A percentile compares a stretch with the other conserved stretches of the same genome.
These are phyloP conservation scores for Paramuricea clavata DNA, from an alignment of 92 coral and sea anemone species.

Conservation along the genomic window DNA sequence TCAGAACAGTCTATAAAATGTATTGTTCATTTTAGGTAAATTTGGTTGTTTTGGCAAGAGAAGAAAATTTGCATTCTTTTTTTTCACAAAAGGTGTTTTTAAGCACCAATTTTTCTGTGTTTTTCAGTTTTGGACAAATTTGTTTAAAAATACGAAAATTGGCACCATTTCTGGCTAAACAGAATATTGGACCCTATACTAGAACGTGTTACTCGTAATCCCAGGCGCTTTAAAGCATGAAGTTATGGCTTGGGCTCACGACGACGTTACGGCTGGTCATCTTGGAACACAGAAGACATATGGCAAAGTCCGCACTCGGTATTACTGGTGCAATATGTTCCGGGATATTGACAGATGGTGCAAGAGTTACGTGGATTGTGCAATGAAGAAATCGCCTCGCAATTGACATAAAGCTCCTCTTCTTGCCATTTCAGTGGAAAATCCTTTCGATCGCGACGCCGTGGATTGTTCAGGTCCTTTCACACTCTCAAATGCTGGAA, in stretches of 20 bases:
- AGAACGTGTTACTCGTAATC: too few species aligned
- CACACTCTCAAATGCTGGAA: conserved; percentile 52
- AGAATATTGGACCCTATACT: too few species aligned
- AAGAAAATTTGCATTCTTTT: too few species aligned
- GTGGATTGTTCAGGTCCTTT: conserved; percentile 64
- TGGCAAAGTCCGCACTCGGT: conserved; percentile 63
- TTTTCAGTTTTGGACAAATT: too few species aligned
- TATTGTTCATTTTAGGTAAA: too few species aligned
- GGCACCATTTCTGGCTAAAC: too few species aligned
- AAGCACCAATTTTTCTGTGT: too few species aligned
- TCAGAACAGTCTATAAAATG: too few species aligned
- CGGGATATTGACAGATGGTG: conserved; percentile 60
- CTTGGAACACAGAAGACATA: conserved; percentile 67
- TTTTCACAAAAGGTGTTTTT: too few species aligned
- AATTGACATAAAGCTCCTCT: conserved; percentile 19
- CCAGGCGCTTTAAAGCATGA: conserved; percentile 51
- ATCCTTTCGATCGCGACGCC: conserved; percentile 45
- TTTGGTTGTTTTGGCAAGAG: too few species aligned
- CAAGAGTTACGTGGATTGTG: background rate
- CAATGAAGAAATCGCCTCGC: conserved; percentile 37
- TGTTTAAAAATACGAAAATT: too few species aligned
- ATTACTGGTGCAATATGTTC: conserved; percentile 71
- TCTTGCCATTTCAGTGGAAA: conserved; percentile 26
- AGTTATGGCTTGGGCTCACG: conserved; percentile 61
- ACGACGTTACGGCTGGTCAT: conserved; percentile 64